phyloP scores from a whole-genome alignment of 1,140 invertebrate species.

The Ceratina australensis region DNA sequence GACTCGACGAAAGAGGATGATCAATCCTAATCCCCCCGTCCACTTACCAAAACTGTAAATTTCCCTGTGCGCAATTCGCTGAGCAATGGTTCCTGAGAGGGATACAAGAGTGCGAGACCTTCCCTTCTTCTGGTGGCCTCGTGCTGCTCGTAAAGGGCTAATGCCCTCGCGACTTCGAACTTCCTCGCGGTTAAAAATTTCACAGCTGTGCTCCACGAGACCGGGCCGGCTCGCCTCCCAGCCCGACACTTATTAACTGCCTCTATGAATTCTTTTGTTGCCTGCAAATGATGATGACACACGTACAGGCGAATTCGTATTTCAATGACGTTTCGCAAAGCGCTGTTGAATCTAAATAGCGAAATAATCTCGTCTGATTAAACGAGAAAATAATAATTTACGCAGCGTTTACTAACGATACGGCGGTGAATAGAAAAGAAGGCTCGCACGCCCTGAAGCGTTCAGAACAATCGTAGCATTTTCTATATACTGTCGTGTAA shows the following conservation, averaged over 20 bases:
- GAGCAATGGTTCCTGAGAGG: constrained; percentile 88
- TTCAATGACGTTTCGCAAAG: too few species aligned
- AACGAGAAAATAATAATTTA: neutral
- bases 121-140: constrained; percentile 92
- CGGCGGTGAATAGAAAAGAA: constrained; percentile 7
- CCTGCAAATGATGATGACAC: constrained; percentile 80
- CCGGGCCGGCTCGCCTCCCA: constrained; percentile 81
- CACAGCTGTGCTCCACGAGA: constrained; percentile 91
- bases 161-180: constrained; percentile 93
- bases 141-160: constrained; percentile 94
- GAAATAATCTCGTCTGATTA: too few species aligned
- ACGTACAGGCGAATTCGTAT: neutral
- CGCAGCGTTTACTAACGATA: neutral
- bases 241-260: constrained; percentile 84
- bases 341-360: too few species aligned
- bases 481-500: constrained; percentile 53
- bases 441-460: neutral
- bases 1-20: neutral
- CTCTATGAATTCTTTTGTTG: constrained; percentile 89
- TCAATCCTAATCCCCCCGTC: neutral
- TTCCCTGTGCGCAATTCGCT: constrained; percentile 95
- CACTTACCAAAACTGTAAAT: constrained; percentile 96
- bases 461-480: constrained; percentile 13
- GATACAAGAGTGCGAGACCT: constrained; percentile 90
- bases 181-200: constrained; percentile 97